phyloP scores from a whole-genome alignment of 2,888 invertebrate species.

The Timandra comae region DNA sequence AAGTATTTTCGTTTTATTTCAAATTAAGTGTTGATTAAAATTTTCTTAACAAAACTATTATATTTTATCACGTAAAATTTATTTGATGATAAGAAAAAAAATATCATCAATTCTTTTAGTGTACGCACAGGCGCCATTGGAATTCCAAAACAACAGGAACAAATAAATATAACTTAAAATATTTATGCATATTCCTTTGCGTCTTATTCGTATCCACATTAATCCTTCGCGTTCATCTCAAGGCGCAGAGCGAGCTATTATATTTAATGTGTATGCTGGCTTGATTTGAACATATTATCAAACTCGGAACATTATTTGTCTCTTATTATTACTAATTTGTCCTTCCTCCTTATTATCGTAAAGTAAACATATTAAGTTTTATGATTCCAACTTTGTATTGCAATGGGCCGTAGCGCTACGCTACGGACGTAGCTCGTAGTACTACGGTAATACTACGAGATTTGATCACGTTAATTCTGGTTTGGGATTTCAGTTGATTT shows the following conservation, averaged over 20 bases:
- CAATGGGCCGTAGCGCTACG: constrained; percentile 33
- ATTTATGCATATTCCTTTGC: no score
- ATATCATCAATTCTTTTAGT: no score
- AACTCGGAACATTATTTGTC: constrained; percentile 70
- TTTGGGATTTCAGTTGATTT: no score
- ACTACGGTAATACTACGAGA: constrained; percentile 22
- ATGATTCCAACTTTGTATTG: constrained; percentile 32
- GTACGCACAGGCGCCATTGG: no score
- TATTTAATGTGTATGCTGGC: constrained; percentile 69
- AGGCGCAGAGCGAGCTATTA: constrained; percentile 63
- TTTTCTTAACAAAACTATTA: not conserved
- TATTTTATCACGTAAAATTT: not conserved
- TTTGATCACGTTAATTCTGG: constrained; percentile 3
- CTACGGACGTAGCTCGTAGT: constrained; percentile 23
- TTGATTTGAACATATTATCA: constrained; percentile 76
- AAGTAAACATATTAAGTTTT: constrained; percentile 61
- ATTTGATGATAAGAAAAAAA: not conserved
- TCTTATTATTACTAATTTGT: constrained; percentile 71
- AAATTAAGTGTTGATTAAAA: no score
- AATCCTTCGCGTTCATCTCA: constrained; percentile 40
- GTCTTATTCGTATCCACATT: constrained; percentile 29
- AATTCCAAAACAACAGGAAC: no score
- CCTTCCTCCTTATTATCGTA: constrained; percentile 59
- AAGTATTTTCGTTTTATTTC: no score
- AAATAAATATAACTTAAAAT: no score